phyloP scores from a whole-genome alignment of 2,113 vertebrate genomes.

The Camelus bactrianus region DNA sequence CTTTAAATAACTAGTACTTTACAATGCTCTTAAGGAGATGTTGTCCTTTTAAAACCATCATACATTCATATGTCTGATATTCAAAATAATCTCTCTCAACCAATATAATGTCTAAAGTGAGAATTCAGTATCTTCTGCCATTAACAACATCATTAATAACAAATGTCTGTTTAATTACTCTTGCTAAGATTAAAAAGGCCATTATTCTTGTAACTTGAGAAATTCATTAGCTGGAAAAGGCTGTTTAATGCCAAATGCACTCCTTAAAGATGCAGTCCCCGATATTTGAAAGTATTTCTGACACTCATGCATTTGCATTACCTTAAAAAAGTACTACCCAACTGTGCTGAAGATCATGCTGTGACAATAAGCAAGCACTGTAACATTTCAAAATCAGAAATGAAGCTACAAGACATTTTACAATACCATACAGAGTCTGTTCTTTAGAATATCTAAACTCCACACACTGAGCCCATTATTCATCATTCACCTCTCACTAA shows the following conservation, averaged over 20 bases:
- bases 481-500: conserved; percentile 47
- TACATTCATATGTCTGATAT: conserved; percentile 80
- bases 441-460: conserved; percentile 73
- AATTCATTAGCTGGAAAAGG: conserved; percentile 88
- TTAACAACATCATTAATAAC: conserved; percentile 92
- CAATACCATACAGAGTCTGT: conserved; percentile 65
- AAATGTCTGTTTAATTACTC: conserved; percentile 91
- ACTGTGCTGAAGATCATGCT: conserved; percentile 75
- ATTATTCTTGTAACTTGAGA: conserved; percentile 89
- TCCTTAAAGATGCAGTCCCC: conserved; percentile 86
- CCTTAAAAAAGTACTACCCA: conserved; percentile 77
- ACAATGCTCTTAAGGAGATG: conserved; percentile 54
- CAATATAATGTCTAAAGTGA: conserved; percentile 82
- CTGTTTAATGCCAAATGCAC: conserved; percentile 85
- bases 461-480: conserved; percentile 6
- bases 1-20: conserved; percentile 62
- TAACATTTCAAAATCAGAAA: conserved; percentile 76
- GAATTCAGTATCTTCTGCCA: conserved; percentile 88
- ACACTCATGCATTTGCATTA: conserved; percentile 77
- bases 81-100: conserved; percentile 79
- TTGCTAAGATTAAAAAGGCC: conserved; percentile 90
- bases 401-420: conserved; percentile 68
- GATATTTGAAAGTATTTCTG: conserved; percentile 81
- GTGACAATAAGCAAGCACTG: conserved; percentile 77
- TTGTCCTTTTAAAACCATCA: conserved; percentile 71